Percentiles rank a stretch among this genome's conserved stretches.
Conservation (phyloP, 2,797 vertebrate species). For the Mallotus villosus region DNA sequence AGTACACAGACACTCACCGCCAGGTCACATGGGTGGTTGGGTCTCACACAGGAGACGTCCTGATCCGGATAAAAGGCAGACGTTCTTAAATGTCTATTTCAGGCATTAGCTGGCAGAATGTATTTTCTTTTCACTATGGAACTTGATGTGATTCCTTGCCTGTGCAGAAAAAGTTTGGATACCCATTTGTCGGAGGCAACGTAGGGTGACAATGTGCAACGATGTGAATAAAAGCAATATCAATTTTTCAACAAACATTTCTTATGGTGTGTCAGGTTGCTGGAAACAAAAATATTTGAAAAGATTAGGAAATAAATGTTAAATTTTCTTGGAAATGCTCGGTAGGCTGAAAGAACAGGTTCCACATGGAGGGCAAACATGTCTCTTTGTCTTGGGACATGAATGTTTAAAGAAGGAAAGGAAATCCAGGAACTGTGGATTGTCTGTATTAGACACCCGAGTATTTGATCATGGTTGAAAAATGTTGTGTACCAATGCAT, state of each 20-base stretch:
- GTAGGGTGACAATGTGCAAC: constrained; percentile 60
- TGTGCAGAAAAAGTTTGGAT: constrained; percentile 39
- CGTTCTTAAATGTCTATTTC: constrained; percentile 41
- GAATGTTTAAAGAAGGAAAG: neutral
- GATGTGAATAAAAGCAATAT: constrained; percentile 65
- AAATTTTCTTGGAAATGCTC: constrained; percentile 17
- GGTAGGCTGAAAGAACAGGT: neutral
- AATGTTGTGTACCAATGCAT: too few relatives aligned
- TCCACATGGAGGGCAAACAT: neutral
- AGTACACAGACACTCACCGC: too few relatives aligned
- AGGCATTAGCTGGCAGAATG: constrained; percentile 36
- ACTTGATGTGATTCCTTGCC: constrained; percentile 49
- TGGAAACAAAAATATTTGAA: constrained; percentile 56
- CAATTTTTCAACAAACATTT: constrained; percentile 56
- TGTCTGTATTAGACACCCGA: too few relatives aligned
- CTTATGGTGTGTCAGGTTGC: constrained; percentile 41
- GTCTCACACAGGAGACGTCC: too few relatives aligned
- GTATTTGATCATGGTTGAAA: too few relatives aligned
- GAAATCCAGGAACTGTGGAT: too few relatives aligned
- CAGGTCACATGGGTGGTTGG: too few relatives aligned
- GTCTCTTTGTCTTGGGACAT: neutral
- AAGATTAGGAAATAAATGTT: constrained; percentile 53
- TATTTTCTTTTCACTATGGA: constrained; percentile 44
- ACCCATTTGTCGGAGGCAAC: constrained; percentile 54
- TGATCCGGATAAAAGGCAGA: neutral